A percentile compares a stretch with the other conserved stretches of the same genome.
Conservation (phyloP, 1,140 invertebrate genomes). For the Micrasema minimum region DNA sequence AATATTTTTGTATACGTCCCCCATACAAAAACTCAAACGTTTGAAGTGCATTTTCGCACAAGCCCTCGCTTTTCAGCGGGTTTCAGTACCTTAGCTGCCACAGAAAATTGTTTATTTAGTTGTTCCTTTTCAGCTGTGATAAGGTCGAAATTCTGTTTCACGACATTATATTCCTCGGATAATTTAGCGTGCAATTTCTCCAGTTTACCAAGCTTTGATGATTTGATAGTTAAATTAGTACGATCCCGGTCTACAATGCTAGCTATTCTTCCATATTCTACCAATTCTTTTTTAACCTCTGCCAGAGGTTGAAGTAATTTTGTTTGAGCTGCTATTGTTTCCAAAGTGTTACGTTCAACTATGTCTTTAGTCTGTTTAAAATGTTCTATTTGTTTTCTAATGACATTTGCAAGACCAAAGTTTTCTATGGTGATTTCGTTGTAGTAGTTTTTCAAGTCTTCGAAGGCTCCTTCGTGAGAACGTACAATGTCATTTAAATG, state of each 20-base stretch:
- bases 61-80: constrained; percentile 55
- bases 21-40: no score
- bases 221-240: constrained; percentile 59
- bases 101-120: constrained; percentile 80
- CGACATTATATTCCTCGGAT: not conserved
- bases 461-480: constrained; percentile 85
- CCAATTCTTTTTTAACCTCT: constrained; percentile 73
- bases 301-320: constrained; percentile 77
- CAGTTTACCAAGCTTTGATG: constrained; percentile 25
- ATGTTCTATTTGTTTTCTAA: constrained; percentile 85
- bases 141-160: constrained; percentile 58
- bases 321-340: constrained; percentile 76
- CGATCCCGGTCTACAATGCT: constrained; percentile 84
- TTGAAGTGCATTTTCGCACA: no score
- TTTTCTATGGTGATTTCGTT: constrained; percentile 94
- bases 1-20: no score
- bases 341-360: constrained; percentile 69
- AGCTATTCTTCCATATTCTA: constrained; percentile 77
- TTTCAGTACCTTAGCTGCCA: constrained; percentile 85
- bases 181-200: constrained; percentile 9
- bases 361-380: constrained; percentile 84
- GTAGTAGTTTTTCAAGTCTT: constrained; percentile 92
- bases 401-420: constrained; percentile 80
- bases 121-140: constrained; percentile 80
- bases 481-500: constrained; percentile 84